Conservation (phyloP, 2,113 vertebrate genomes). For the Amia ocellicauda region DNA sequence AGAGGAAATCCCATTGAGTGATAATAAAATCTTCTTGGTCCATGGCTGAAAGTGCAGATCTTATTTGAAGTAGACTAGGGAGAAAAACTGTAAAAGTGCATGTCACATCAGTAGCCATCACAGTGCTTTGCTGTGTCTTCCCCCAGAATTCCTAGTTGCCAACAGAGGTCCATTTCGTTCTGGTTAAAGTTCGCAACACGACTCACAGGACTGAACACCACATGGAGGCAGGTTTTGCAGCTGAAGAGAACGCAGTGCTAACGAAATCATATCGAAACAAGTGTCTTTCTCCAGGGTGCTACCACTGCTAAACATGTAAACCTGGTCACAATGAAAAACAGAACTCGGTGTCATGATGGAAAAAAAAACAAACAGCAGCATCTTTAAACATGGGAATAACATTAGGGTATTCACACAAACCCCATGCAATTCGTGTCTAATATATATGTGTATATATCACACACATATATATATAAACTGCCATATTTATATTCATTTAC, state of each 20-base stretch:
- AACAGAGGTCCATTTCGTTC: background rate
- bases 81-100: constrained; percentile 65
- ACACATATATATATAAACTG: constrained; percentile 67
- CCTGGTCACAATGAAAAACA: constrained; percentile 73
- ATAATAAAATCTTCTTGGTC: constrained; percentile 23
- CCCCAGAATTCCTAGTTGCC: background rate
- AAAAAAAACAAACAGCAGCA: constrained; percentile 80
- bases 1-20: background rate
- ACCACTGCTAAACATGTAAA: constrained; percentile 62
- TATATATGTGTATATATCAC: constrained; percentile 61
- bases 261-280: constrained; percentile 24
- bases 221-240: constrained; percentile 40
- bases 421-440: constrained; percentile 77
- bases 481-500: constrained; percentile 98
- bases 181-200: constrained; percentile 19
- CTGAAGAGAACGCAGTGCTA: background rate
- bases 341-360: constrained; percentile 65
- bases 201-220: constrained; percentile 30
- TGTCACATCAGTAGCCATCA: constrained; percentile 62
- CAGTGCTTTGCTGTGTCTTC: constrained; percentile 49
- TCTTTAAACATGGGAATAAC: constrained; percentile 77
- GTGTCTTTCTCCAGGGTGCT: constrained; percentile 52
- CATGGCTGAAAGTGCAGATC: constrained; percentile 32
- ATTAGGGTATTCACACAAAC: constrained; percentile 82
- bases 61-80: constrained; percentile 21